Evolutionary conservation across 2,888 invertebrate species (phyloP).

Genomic region (Agrotis puta): DNA sequence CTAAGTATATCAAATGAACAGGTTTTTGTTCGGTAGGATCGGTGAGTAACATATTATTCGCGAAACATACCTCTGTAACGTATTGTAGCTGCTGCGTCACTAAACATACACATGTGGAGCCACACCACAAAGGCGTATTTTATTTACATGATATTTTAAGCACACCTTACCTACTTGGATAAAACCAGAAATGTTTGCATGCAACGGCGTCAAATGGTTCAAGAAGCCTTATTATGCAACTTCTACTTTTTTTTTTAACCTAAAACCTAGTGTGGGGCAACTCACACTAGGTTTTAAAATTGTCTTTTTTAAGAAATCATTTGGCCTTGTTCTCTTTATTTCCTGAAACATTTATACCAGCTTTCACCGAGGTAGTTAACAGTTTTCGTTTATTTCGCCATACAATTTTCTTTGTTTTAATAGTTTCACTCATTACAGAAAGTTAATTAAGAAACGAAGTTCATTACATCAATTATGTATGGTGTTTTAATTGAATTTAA

Average conservation of each 20-base stretch:
- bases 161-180: slow-evolving; percentile 33
- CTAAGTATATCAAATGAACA: slow-evolving; percentile 58
- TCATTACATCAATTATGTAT: not conserved
- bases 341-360: not conserved
- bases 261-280: too few relatives aligned
- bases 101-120: slow-evolving; percentile 65
- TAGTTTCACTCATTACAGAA: not conserved
- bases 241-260: not conserved
- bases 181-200: slow-evolving; percentile 33
- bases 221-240: slow-evolving; percentile 13
- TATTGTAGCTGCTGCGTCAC: slow-evolving; percentile 67
- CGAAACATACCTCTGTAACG: slow-evolving; percentile 60
- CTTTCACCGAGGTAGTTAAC: not conserved
- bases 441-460: slow-evolving; percentile 1
- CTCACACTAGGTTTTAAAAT: too few relatives aligned
- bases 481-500: not conserved
- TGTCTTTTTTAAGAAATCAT: not conserved
- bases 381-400: not conserved
- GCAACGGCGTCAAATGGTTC: not conserved
- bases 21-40: slow-evolving; percentile 56
- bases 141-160: slow-evolving; percentile 47
- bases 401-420: not conserved
- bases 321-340: not conserved
- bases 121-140: slow-evolving; percentile 55
- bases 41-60: slow-evolving; percentile 64